Base-by-base conservation (phyloP, 2,113 vertebrate genomes). In the Xenopus laevis region DNA sequence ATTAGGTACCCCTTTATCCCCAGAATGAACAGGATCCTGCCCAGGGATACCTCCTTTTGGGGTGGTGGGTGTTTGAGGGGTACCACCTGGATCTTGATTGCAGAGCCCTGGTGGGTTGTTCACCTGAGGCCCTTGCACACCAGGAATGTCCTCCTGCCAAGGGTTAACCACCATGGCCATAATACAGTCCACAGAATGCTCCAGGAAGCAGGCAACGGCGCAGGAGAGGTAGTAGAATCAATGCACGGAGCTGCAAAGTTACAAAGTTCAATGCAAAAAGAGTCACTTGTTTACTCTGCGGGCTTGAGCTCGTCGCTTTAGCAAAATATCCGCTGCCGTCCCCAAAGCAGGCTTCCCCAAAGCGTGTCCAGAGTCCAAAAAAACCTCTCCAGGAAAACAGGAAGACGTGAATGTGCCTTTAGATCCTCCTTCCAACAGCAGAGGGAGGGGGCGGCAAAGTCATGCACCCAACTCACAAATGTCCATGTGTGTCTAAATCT, bases 81-180 rank as follows among this genome's bases (percentile, higher is more conserved):
- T 85, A 70, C 89, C 91, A 20, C 86, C 87, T 20, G 91, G 88
- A 71, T 93, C 92, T 84, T 91, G 92, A 64, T 86, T 81, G 83
- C 90, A 92, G 44, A 92, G 83, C 87, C 91, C 89, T 65, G 91
- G 89, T 79, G 92, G 92, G 46, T 71, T 71, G 69, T 18, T 72
- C 16, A 64, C 71, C 40, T 71, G 72, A 62, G 88, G 87, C 44
- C 88, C 90, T 68, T 88, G 88, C 52, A 91, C 92, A 78, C 88
- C 87, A 65, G 90, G 87, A 85, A 94, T 91, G 88, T 86, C 92
- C 82, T 94, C 93, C 86, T 91, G 83, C 92, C 93, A 94, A 81
- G 91, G 92, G 83, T 87, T 91, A 86, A 92, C 91, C 86, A 93
- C 89, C 92, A 94, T 90, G 87, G 92, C 91, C 92, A 94, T 93